A percentile compares a stretch with the other conserved stretches of the same genome.
phyloP scores from a whole-genome alignment of 2,888 invertebrate genomes.

The Ichneumoninae sp. region DNA sequence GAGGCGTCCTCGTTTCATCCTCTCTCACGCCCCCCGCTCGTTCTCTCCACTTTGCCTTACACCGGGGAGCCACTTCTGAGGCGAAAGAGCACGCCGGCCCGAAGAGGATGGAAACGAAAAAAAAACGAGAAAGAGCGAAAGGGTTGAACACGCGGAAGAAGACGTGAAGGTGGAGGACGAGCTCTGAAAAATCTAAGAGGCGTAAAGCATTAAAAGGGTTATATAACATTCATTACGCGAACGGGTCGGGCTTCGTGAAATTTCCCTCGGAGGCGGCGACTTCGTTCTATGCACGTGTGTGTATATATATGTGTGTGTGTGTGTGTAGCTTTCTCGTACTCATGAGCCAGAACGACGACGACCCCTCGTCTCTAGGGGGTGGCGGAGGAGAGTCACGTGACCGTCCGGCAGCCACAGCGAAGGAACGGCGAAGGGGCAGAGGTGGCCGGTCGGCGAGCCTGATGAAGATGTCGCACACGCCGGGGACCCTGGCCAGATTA shows the following conservation, averaged over 20 bases:
- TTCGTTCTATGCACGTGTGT: background rate
- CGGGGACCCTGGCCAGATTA: constrained; percentile 83
- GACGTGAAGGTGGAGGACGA: constrained; percentile 47
- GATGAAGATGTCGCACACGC: constrained; percentile 85
- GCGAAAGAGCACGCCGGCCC: constrained; percentile 45
- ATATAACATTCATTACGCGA: constrained; percentile 84
- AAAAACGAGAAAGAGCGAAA: constrained; percentile 53
- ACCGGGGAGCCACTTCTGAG: constrained; percentile 63
- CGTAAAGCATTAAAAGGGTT: constrained; percentile 84
- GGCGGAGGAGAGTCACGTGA: constrained; percentile 76
- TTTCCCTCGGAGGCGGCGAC: constrained; percentile 79
- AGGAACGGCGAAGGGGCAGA: constrained; percentile 59
- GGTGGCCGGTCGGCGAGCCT: constrained; percentile 70
- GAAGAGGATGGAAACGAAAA: constrained; percentile 15
- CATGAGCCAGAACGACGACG: constrained; percentile 50
- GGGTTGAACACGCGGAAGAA: constrained; percentile 50
- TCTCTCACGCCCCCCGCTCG: constrained; percentile 52
- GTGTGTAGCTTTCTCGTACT: constrained; percentile 41
- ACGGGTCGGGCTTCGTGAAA: constrained; percentile 82
- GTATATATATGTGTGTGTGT: background rate
- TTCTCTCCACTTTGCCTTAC: constrained; percentile 60
- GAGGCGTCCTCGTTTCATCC: constrained; percentile 72
- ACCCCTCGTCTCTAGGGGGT: constrained; percentile 75
- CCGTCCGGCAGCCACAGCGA: constrained; percentile 60
- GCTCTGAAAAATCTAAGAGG: constrained; percentile 84